Base-by-base conservation (phyloP, 2,797 vertebrate species). In the Melanotaenia maccullochi region DNA sequence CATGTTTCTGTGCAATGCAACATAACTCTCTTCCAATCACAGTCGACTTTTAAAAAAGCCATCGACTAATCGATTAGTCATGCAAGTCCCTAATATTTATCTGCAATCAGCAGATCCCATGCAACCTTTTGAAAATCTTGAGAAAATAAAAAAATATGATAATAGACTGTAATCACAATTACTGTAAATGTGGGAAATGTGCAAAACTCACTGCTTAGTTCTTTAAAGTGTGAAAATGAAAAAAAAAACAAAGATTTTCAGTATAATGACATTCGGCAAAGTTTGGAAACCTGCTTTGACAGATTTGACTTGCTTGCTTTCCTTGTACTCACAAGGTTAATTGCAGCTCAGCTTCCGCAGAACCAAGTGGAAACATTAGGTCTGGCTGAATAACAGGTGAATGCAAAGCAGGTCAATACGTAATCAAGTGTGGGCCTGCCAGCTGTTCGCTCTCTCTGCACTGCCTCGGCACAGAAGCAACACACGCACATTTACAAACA, bases 331-430 rank as follows among this genome's bases (percentile, higher is more conserved):
- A 51, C 80, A 68, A 84, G 87, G 91, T 92, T 91, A 88, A 92
- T 88, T 87, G 86, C 82, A 69, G 79, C 85, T 88, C 81, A 87
- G 89, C 81, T 79, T 86, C 84, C 70, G 76, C 58, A 64, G 85
- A 85, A 82, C 81, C 81, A 74, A 87, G 87, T 86, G 85, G 85
- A 91, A 89, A 89, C 85, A 89, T 91, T 91, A 90, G 83, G 86
- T 88, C 88, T 58, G 76, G 81, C 83, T 93, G 90, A 90, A 89
- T 90, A 91, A 90, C 90, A 90, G 91, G 91, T 92, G 90, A 92
- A 92, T 89, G 86, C 91, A 93, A 92, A 93, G 82, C 90, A 93
- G 86, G 90, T 92, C 89, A 92, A 76, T 87, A 82, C 20, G 83
- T 90, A 88, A 87, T 91, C 76, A 82, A 90, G 90, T 92, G 89